Evolutionary conservation across 2,888 invertebrate species (phyloP).

Genomic region (Portevinia maculata): DNA sequence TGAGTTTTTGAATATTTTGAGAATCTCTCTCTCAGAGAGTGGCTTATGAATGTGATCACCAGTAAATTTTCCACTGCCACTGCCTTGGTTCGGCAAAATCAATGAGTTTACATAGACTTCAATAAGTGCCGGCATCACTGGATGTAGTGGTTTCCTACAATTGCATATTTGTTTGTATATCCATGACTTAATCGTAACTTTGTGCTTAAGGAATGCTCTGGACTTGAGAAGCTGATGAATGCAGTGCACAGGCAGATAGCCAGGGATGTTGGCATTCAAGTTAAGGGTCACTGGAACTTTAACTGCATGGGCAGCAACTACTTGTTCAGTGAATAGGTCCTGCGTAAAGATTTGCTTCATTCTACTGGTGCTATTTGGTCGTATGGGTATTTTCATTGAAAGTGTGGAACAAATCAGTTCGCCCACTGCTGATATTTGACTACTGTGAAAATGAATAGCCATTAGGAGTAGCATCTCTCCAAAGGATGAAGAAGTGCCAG

Average conservation of each 20-base stretch:
- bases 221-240: slow-evolving; percentile 97
- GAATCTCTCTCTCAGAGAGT: slow-evolving; percentile 94
- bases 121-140: slow-evolving; percentile 94
- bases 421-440: slow-evolving; percentile 95
- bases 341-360: slow-evolving; percentile 97
- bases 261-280: slow-evolving; percentile 93
- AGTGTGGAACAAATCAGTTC: slow-evolving; percentile 96
- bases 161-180: slow-evolving; percentile 96
- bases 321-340: slow-evolving; percentile 98
- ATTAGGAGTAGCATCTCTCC: slow-evolving; percentile 97
- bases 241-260: slow-evolving; percentile 97
- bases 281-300: slow-evolving; percentile 96
- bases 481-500: slow-evolving; percentile 93
- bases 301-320: slow-evolving; percentile 97
- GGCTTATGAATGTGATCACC: slow-evolving; percentile 95
- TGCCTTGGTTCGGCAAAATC: slow-evolving; percentile 85
- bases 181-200: slow-evolving; percentile 98
- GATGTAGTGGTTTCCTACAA: slow-evolving; percentile 95
- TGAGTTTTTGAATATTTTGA: slow-evolving; percentile 91
- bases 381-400: slow-evolving; percentile 95
- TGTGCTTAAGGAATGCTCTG: slow-evolving; percentile 96
- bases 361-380: slow-evolving; percentile 93
- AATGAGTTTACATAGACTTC: slow-evolving; percentile 98
- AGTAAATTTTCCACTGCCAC: slow-evolving; percentile 78
- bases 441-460: slow-evolving; percentile 98